Evolutionary conservation across 2,888 invertebrate species (phyloP).

Genomic region (Galerucella nymphaeae): DNA sequence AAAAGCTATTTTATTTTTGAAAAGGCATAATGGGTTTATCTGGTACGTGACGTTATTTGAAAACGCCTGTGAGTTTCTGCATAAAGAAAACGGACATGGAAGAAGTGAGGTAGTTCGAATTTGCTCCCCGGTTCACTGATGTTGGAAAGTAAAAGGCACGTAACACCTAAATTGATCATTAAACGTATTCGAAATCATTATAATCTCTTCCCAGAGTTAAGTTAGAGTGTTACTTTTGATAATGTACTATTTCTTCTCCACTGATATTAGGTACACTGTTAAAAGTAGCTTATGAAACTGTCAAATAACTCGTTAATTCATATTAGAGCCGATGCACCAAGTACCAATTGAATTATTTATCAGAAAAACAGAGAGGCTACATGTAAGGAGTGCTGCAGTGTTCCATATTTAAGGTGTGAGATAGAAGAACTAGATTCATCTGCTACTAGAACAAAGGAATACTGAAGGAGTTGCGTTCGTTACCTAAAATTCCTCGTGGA

Average conservation of each 20-base stretch:
- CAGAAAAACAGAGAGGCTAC: too few relatives aligned
- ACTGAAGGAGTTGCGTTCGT: too few relatives aligned
- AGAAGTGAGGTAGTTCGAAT: slow-evolving; percentile 26
- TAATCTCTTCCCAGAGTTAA: slow-evolving; percentile 7
- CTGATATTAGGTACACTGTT: not conserved
- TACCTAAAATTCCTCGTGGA: too few relatives aligned
- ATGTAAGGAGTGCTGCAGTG: too few relatives aligned
- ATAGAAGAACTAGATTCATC: too few relatives aligned
- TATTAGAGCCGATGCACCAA: not conserved
- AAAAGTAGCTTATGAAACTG: not conserved
- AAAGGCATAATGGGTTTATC: slow-evolving; percentile 35
- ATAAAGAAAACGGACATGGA: slow-evolving; percentile 31
- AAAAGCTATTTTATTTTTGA: slow-evolving; percentile 37
- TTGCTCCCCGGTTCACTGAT: slow-evolving; percentile 13
- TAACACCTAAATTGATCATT: slow-evolving; percentile 30
- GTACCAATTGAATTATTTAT: too few relatives aligned
- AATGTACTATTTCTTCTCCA: not conserved
- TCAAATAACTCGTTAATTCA: not conserved
- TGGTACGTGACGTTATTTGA: slow-evolving; percentile 33
- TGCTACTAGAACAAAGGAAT: too few relatives aligned
- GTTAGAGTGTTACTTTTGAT: slow-evolving; percentile 1
- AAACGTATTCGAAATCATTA: slow-evolving; percentile 24
- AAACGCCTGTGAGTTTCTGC: slow-evolving; percentile 29
- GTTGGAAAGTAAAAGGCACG: slow-evolving; percentile 25
- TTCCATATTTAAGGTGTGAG: too few relatives aligned